Evolutionary conservation across 1,140 invertebrate genomes (phyloP).

Genomic region (Drosophila kurseongensis): DNA sequence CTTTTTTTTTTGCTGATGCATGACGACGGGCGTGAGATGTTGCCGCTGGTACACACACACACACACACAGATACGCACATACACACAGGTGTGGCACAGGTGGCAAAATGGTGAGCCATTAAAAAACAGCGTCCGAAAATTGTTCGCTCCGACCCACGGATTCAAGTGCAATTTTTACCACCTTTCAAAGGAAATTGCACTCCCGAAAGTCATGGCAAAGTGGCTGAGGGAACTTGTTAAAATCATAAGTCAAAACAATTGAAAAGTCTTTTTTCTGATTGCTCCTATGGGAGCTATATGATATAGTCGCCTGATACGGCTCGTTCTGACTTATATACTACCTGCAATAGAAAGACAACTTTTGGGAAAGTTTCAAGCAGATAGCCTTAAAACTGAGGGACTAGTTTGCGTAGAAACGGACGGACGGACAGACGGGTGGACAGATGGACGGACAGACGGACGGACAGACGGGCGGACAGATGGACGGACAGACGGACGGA

Average conservation of each 20-base stretch:
- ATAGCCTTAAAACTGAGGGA: no score
- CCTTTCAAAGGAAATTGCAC: constrained; percentile 2
- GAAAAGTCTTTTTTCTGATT: no score
- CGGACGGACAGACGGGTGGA: no score
- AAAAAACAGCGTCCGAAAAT: constrained; percentile 23
- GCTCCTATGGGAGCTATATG: no score
- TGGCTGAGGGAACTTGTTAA: constrained; percentile 1
- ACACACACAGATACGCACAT: not conserved
- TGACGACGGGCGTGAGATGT: constrained; percentile 20
- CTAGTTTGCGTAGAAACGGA: no score
- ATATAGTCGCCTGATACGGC: no score
- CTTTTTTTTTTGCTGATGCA: constrained; percentile 14
- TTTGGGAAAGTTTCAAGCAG: no score
- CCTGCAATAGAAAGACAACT: no score
- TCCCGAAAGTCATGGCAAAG: constrained; percentile 7
- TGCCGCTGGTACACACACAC: constrained; percentile 5
- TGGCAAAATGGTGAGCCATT: constrained; percentile 23
- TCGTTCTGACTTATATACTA: no score
- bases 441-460: no score
- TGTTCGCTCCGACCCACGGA: constrained; percentile 3
- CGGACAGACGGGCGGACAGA: no score
- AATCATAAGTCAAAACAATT: constrained; percentile 10
- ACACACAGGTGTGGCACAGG: constrained; percentile 13
- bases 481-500: no score
- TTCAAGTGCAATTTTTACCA: constrained; percentile 28